Base-by-base conservation (phyloP, 2,888 invertebrate species). In the Ennomos erosarius region DNA sequence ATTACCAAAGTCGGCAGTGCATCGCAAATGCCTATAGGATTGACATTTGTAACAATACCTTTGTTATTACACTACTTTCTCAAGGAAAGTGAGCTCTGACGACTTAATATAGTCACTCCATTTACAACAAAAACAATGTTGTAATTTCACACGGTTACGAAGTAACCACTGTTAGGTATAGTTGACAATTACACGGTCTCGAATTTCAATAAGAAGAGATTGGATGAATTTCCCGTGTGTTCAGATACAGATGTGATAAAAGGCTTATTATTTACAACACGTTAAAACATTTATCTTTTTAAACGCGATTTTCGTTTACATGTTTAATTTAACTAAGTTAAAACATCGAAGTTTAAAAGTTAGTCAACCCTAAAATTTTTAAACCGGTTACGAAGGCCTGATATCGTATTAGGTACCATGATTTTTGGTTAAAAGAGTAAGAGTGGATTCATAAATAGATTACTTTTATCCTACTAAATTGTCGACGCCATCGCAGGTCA, bases 81-180 rank as follows among this genome's bases (percentile, higher is more conserved):
- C 58, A 39, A 47, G 5, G 34, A 42, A 45, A 58, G 44, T 39
- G 48, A 48, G 48, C 12, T 48, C 11, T 35, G 12, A 53, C 38
- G 16, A 34, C 16, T 33, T 52, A 57, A 52, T 52, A 52, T 52
- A 52, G 47, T 52, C 54, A 54, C 55, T 47, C 44, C 16, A 55
- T 63, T 58, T 56, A 26, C 43, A 43, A 40, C 13, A 45, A 49
- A 58, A 53, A 57, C 12, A 39, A 36, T 11, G 55, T 42, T 11
- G 55, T 42, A 57, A 64, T 58, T 62, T 64, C 55, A 62, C 66
- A 67, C 66, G 59, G 59, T 57, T 16, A 40, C 46, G 62, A 58
- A 39, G 37, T 64, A 47, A 38, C 35, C 26, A 37, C 45, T 12
- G 10, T 10, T 12, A n/a, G n/a, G n/a, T n/a, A n/a, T n/a, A 13